A percentile compares a stretch with the other conserved stretches of the same genome.
phyloP scores from a whole-genome alignment of 2,888 invertebrate genomes.

The Mamestra brassicae region DNA sequence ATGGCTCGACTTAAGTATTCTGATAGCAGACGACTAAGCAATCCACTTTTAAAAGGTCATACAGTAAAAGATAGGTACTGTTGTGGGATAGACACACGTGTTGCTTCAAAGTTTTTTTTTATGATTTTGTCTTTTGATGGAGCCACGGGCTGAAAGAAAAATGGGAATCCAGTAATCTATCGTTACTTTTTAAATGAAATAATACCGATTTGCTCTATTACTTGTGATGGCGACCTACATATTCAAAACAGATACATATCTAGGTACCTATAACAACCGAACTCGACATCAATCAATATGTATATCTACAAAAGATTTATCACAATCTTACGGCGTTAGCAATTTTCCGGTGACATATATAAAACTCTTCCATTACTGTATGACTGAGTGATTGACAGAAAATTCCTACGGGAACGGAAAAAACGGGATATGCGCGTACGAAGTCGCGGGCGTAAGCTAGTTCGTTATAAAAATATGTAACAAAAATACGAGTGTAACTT shows the following conservation, averaged over 20 bases:
- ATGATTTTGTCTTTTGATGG: slow-evolving; percentile 25
- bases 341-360: no score
- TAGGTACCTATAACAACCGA: background rate
- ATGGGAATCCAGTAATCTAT: slow-evolving; percentile 7
- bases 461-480: slow-evolving; percentile 17
- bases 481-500: slow-evolving; percentile 23
- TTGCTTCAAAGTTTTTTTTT: slow-evolving; percentile 29
- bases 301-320: no score
- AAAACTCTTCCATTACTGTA: no score
- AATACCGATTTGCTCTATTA: background rate
- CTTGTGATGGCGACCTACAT: background rate
- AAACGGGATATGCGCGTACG: no score
- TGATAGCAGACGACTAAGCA: slow-evolving; percentile 79
- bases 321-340: no score
- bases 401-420: no score
- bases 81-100: slow-evolving; percentile 47
- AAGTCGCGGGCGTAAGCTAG: no score
- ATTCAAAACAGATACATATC: no score
- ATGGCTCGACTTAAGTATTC: slow-evolving; percentile 82
- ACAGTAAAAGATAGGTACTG: slow-evolving; percentile 70
- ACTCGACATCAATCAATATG: background rate
- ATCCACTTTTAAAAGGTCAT: slow-evolving; percentile 81
- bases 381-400: no score
- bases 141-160: background rate
- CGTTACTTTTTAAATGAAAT: slow-evolving; percentile 16